Percentiles rank a stretch among this genome's conserved stretches.
These are phyloP conservation scores for Steinernema carpocapsae DNA, from an alignment of 2,888 invertebrate genomes.

Conservation along the genomic window DNA sequence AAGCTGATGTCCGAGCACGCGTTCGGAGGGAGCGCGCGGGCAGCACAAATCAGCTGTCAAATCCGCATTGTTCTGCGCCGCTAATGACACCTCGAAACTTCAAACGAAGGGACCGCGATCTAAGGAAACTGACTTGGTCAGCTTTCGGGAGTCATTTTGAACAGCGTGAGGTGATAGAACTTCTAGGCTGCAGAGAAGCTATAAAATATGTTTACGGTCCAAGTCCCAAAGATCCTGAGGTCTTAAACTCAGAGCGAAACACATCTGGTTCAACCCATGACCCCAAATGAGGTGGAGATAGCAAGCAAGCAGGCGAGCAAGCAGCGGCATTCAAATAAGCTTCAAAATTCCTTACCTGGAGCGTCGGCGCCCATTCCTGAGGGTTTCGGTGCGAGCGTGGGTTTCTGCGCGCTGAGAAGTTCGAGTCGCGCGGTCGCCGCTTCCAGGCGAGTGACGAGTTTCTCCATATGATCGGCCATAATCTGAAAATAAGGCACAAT, in stretches of 20 bases:
- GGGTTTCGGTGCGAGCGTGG: conserved; percentile 63
- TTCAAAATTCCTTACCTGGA: conserved; percentile 28
- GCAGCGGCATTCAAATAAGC: background rate
- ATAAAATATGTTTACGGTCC: no score
- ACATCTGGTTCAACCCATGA: no score
- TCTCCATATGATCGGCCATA: conserved; percentile 41
- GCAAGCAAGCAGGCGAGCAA: no score
- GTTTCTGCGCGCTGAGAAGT: conserved; percentile 56
- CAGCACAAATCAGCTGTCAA: conserved; percentile 30
- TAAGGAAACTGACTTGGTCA: background rate
- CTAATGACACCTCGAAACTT: background rate
- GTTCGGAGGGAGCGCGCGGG: background rate
- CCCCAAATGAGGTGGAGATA: no score
- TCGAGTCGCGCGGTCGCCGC: conserved; percentile 57
- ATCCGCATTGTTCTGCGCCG: conserved; percentile 1
- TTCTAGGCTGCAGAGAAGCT: no score
- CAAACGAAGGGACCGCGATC: background rate
- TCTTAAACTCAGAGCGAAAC: no score
- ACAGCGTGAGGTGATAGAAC: no score
- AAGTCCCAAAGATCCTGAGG: no score
- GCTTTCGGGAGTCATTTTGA: no score
- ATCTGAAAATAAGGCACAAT: conserved; percentile 16
- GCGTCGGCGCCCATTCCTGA: conserved; percentile 42
- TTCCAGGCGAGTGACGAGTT: conserved; percentile 51
- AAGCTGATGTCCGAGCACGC: no score